Base-by-base conservation (phyloP, 2,888 invertebrate genomes). In the Pediacus dermestoides region DNA sequence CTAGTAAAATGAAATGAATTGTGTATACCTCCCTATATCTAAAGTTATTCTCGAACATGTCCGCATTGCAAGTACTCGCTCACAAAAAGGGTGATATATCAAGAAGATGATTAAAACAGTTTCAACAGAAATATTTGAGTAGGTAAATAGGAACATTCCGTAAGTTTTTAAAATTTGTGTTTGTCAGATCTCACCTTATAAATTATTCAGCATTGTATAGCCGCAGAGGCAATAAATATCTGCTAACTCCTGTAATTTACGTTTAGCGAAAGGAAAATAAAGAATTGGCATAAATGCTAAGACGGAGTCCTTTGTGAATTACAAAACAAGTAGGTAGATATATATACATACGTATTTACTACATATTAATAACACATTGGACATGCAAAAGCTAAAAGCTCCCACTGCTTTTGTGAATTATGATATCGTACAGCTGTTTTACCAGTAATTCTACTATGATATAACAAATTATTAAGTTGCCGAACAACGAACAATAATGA, bases 151-250 rank as follows among this genome's bases (percentile, higher is more conserved):
- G 60, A 58, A 60, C 64, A 66, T 67, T 66, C 65, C 53, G 45
- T 36, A 48, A 58, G 61, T 58, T 66, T 67, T 64, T 64, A 58
- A 66, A 65, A 66, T 66, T 67, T 64, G 63, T 57, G 64, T 63
- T 62, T 63, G 66, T 66, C 67, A 64, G 66, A 63, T 66, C 63
- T 66, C 66, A 67, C 66, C 65, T 67, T 64, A 65, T 66, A 67
- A 67, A 66, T 67, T 64, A 67, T 66, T 64, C 64, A 60, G 61
- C 61, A 66, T 66, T 64, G 63, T 66, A 62, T 58, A 52, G 52
- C 53, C 55, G 55, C 10, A 23, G 4, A 4, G 23, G 61, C 57
- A 58, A 65, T 66, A 66, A 67, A 67, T 67, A 63, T 63, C 60
- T 56, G 58, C 50, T 55, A 58, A 60, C 57, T 58, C 51, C 54